These are phyloP conservation scores for Lochmaea crataegi DNA, from an alignment of 2,888 invertebrate species.

Conservation along the genomic window DNA sequence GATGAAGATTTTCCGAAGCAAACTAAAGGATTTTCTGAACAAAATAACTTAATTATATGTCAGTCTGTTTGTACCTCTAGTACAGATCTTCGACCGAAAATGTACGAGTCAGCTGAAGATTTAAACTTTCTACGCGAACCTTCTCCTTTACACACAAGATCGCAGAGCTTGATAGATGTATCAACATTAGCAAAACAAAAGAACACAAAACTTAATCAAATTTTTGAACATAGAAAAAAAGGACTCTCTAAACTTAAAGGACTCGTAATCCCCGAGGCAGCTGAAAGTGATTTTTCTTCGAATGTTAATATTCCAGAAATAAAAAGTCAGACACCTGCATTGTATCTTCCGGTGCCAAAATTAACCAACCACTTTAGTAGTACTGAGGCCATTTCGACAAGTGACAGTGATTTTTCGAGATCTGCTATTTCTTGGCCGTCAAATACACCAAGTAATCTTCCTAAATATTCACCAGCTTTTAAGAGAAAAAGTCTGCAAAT, in stretches of 20 bases:
- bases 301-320: conserved; percentile 87
- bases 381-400: conserved; percentile 45
- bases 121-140: conserved; percentile 46
- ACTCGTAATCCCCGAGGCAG: conserved; percentile 86
- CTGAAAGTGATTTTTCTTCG: conserved; percentile 64
- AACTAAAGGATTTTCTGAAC: conserved; percentile 38
- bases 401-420: conserved; percentile 43
- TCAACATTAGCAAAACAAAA: conserved; percentile 55
- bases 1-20: conserved; percentile 22
- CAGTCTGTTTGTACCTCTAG: conserved; percentile 52
- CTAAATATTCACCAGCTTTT: conserved; percentile 86
- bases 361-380: conserved; percentile 40
- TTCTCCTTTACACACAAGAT: conserved; percentile 62
- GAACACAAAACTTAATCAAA: conserved; percentile 72
- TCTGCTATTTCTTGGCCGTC: conserved; percentile 59
- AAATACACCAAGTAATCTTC: conserved; percentile 69
- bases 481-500: conserved; percentile 80
- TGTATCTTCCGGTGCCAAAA: conserved; percentile 48
- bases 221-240: conserved; percentile 84
- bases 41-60: conserved; percentile 35
- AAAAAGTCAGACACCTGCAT: conserved; percentile 69
- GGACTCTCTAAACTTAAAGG: conserved; percentile 88
- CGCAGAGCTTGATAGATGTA: conserved; percentile 67
- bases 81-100: conserved; percentile 51
- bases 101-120: conserved; percentile 49